Evolutionary conservation across 30 jellyfish, hydroid and myxozoan species (phyloP).

Genomic region (Aurelia aurita): DNA sequence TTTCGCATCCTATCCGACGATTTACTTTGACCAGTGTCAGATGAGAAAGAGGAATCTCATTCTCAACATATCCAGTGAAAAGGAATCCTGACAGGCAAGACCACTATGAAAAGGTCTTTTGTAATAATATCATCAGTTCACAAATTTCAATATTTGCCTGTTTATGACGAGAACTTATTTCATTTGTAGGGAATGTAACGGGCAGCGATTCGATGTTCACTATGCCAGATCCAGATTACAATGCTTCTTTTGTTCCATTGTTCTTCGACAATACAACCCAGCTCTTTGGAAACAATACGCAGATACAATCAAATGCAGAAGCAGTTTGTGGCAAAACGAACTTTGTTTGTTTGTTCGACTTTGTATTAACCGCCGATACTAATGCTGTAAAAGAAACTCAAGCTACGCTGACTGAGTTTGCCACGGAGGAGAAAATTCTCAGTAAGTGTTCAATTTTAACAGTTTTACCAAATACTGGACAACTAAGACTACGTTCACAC

Average conservation of each 20-base stretch:
- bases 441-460: slow-evolving; percentile 20
- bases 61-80: too few species aligned
- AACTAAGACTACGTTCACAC: too few species aligned
- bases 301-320: slow-evolving; percentile 17
- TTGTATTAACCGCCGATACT: slow-evolving; percentile 54
- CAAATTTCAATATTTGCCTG: too few species aligned
- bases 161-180: too few species aligned
- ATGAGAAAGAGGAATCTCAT: too few species aligned
- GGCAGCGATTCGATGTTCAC: slow-evolving; percentile 59
- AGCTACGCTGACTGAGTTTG: slow-evolving; percentile 2
- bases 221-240: slow-evolving; percentile 26
- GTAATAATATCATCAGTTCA: too few species aligned
- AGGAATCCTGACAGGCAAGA: too few species aligned
- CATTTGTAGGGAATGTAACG: slow-evolving; percentile 66
- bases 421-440: slow-evolving; percentile 41
- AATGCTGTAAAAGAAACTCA: slow-evolving; percentile 45
- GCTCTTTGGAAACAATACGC: slow-evolving; percentile 65
- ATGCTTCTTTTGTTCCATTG: slow-evolving; percentile 63
- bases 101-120: too few species aligned
- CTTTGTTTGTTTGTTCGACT: slow-evolving; percentile 64
- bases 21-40: too few species aligned
- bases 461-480: too few species aligned
- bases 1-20: too few species aligned
- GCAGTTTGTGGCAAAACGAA: slow-evolving; percentile 54
- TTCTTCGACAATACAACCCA: slow-evolving; percentile 36